Evolutionary conservation across 2,797 vertebrate species (phyloP).

Genomic region (Mastacembelus armatus): DNA sequence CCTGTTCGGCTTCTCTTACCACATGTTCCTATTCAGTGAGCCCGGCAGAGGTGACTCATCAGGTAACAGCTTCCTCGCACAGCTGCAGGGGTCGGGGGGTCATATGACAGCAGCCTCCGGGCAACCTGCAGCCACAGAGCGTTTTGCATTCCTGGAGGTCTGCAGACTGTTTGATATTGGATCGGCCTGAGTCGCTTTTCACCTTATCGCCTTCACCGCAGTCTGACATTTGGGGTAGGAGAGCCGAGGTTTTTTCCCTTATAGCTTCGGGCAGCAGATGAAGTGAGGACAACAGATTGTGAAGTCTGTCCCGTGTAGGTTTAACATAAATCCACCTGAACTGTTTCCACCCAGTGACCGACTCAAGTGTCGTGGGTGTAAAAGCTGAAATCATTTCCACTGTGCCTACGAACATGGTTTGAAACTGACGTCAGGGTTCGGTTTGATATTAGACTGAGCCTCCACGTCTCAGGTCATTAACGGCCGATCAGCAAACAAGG

Average conservation of each 20-base stretch:
- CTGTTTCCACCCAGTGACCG: no score
- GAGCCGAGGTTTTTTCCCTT: slow-evolving; percentile 3
- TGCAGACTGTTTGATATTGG: slow-evolving; percentile 53
- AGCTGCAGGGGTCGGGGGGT: slow-evolving; percentile 63
- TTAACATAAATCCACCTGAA: no score
- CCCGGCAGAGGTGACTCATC: slow-evolving; percentile 41
- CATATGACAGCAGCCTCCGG: slow-evolving; percentile 43
- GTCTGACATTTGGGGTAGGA: slow-evolving; percentile 29
- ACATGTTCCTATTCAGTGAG: slow-evolving; percentile 20
- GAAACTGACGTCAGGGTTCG: no score
- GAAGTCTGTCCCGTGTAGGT: neutral
- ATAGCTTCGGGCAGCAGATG: slow-evolving; percentile 3
- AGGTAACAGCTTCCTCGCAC: slow-evolving; percentile 56
- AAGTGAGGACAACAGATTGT: neutral
- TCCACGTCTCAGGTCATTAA: no score
- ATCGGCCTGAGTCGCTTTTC: slow-evolving; percentile 45
- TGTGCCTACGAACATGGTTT: no score
- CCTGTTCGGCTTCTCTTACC: slow-evolving; percentile 39
- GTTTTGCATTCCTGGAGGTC: slow-evolving; percentile 46
- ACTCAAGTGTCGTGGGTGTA: no score
- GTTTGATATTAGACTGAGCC: no score
- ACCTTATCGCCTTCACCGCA: slow-evolving; percentile 6
- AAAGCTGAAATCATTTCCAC: no score
- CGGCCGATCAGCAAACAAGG: no score
- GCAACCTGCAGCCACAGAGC: slow-evolving; percentile 27